phyloP scores from a whole-genome alignment of 2,797 vertebrate genomes.

The Microctenopoma lineatum region DNA sequence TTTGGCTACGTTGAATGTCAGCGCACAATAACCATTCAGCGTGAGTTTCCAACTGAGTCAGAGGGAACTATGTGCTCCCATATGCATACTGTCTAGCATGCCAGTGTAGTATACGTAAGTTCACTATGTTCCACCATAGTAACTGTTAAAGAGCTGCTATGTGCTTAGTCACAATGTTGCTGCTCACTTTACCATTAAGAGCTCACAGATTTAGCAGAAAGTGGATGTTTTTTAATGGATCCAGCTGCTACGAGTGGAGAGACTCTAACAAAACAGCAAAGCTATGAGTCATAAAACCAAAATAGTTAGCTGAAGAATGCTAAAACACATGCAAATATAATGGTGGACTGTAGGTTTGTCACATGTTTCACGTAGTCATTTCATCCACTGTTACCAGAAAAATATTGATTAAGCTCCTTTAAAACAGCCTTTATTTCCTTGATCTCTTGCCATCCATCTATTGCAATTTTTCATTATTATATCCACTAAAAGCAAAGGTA shows the following conservation, averaged over 20 bases:
- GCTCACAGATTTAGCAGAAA: background rate
- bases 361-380: background rate
- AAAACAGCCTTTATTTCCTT: background rate
- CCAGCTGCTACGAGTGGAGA: background rate
- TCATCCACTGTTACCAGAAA: background rate
- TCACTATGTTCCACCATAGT: conserved; percentile 64
- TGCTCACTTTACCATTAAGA: background rate
- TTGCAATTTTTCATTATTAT: background rate
- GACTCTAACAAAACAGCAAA: background rate
- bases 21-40: conserved; percentile 70
- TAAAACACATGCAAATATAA: background rate
- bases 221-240: background rate
- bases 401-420: background rate
- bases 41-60: conserved; percentile 54
- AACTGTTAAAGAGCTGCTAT: conserved; percentile 23
- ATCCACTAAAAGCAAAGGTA: background rate
- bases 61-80: conserved; percentile 38
- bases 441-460: background rate
- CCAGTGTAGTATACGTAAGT: conserved; percentile 60
- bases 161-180: background rate
- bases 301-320: background rate
- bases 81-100: conserved; percentile 56
- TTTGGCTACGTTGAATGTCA: conserved; percentile 77
- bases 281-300: background rate
- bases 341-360: too few species aligned